Base-by-base conservation (phyloP, 2,888 invertebrate species). In the Eulithis testata region DNA sequence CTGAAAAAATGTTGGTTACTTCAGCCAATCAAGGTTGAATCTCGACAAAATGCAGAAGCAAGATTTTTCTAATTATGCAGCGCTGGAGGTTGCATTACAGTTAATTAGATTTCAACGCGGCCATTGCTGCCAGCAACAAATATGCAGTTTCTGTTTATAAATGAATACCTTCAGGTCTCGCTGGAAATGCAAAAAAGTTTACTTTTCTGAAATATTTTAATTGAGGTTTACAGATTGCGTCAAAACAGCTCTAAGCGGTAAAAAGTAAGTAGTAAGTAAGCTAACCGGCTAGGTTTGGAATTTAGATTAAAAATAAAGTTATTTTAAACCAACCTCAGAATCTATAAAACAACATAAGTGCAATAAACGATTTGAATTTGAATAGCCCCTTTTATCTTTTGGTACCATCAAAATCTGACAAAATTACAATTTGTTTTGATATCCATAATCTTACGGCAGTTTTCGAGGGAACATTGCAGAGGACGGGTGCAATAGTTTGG, bases 401-500 rank as follows among this genome's bases (percentile, higher is more conserved):
- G 21, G 21, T 21, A 21, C 21, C 21, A 21, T 21, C 21, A 21
- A 21, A 21, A 21, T 21, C 40, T 40, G 40, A 8, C 8, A 40
- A 8, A 8, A 9, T 2, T 7, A 40, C 40, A 8, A 40, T 7
- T 8, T 2, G 9, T 5, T 40, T 40, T 11, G 21, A 8, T 40
- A 40, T 40, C 2, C 9, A 40, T 40, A 40, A 40, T 40, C 40
- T 40, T 40, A 8, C 40, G 40, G 40, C 9, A 5, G 55, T 64
- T 37, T 51, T 59, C 45, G 64, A 37, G 60, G 27, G 27, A 55
- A 44, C 53, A 55, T 62, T 57, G 60, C 49, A 56, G 12, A 36
- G 60, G 44, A 51, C 57, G 62, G 44, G 56, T 67, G 68, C 65
- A 64, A 71, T 65, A 55, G 65, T 44, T 56, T 43, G 65, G 63